phyloP scores from a whole-genome alignment of 2,797 vertebrate species.

The Linurgus olivaceus region DNA sequence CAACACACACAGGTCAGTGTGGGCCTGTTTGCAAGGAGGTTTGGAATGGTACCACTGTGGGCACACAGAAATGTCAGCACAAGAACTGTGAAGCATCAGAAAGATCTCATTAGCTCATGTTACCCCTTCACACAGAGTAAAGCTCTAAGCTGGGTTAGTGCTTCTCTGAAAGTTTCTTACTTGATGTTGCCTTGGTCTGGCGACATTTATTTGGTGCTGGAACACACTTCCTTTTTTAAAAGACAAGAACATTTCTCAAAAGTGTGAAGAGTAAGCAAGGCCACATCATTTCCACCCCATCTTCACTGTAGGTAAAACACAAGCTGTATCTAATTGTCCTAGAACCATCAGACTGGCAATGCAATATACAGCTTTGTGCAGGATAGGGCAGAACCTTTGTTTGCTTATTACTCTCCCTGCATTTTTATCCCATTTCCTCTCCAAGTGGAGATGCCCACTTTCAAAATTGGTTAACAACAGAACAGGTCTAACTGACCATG shows the following conservation, averaged over 20 bases:
- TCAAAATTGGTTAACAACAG: not conserved
- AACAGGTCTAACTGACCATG: not conserved
- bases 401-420: not conserved
- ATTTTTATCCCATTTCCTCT: not conserved
- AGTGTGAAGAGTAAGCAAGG: not conserved
- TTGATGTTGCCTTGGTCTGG: not conserved
- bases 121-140: not conserved
- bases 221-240: not conserved
- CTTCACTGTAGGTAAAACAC: not conserved
- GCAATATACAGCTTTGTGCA: fast-evolving
- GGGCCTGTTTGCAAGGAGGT: not conserved
- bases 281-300: not conserved
- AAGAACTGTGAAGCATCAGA: not conserved
- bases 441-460: not conserved
- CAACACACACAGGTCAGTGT: not conserved
- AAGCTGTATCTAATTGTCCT: not conserved
- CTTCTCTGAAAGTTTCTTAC: not conserved
- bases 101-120: not conserved
- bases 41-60: not conserved
- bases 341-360: not conserved
- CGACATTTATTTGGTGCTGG: not conserved
- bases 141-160: not conserved
- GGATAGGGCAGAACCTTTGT: not conserved
- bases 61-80: not conserved
- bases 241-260: not conserved